Conservation (phyloP, 2,113 vertebrate species). For the Canis aureus region DNA sequence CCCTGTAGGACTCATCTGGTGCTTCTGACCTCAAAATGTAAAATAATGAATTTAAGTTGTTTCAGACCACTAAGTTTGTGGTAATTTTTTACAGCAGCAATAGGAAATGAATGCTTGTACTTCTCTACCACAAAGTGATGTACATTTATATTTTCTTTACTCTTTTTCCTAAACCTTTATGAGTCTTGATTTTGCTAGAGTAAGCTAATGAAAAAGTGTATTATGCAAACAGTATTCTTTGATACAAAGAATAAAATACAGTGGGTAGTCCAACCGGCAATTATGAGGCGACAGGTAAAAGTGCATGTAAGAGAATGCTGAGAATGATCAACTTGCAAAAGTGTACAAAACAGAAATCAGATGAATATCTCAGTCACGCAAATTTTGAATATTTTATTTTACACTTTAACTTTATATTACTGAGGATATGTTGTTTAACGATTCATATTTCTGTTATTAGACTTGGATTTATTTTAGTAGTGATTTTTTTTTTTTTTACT, state of each 20-base stretch:
- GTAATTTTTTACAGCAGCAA: not conserved
- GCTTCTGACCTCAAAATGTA: not conserved
- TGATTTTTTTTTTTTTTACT: not conserved
- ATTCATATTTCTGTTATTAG: not conserved
- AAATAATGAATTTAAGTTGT: not conserved
- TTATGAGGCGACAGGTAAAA: not conserved
- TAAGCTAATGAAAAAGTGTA: not conserved
- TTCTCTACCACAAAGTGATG: not conserved
- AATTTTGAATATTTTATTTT: constrained; percentile 45
- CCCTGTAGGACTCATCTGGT: not conserved
- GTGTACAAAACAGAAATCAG: constrained; percentile 19
- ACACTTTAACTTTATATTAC: not conserved
- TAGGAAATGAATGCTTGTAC: not conserved
- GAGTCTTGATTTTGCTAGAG: not conserved
- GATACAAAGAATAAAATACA: constrained; percentile 33
- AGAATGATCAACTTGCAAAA: constrained; percentile 44
- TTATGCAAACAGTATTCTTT: not conserved
- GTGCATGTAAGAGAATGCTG: not conserved
- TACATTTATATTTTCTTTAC: not conserved
- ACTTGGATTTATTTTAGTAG: constrained; percentile 3
- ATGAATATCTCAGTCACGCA: not conserved
- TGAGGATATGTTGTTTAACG: not conserved
- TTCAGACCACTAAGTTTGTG: not conserved
- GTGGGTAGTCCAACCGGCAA: not conserved
- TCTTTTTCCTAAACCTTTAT: not conserved